Conservation (phyloP, 2,797 vertebrate species). For the Eulemur rubriventer region DNA sequence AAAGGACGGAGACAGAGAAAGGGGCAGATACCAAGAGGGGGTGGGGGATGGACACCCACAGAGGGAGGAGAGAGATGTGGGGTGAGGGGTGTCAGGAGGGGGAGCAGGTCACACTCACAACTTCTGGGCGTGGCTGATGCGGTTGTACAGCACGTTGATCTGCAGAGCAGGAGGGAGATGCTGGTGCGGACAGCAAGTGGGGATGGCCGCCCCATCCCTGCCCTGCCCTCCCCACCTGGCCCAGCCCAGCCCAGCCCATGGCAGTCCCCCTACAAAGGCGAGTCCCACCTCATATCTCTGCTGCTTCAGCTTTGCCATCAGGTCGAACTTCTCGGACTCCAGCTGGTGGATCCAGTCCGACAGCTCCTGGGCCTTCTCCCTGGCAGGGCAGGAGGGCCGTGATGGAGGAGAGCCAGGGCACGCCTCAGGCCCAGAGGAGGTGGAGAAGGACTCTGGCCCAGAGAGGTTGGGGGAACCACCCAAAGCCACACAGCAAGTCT, state of each 20-base stretch:
- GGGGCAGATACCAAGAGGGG: background rate
- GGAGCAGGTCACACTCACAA: conserved; percentile 88
- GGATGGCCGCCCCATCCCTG: rapidly evolving
- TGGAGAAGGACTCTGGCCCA: background rate
- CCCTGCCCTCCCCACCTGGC: background rate
- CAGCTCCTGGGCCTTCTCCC: conserved; percentile 89
- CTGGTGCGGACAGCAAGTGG: rapidly evolving
- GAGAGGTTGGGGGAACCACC: background rate
- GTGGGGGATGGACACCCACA: too few relatives aligned
- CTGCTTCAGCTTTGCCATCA: conserved; percentile 89
- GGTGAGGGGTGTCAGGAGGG: background rate
- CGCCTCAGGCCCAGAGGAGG: rapidly evolving
- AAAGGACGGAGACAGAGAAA: background rate
- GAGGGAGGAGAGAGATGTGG: background rate
- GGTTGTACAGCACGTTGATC: conserved; percentile 93
- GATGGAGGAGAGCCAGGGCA: background rate
- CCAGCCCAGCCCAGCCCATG: background rate
- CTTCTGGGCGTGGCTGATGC: conserved; percentile 94
- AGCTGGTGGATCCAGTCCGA: conserved; percentile 90
- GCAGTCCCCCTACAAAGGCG: rapidly evolving
- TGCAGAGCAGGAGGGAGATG: conserved; percentile 66
- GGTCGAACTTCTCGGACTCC: conserved; percentile 93
- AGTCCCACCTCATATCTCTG: conserved; percentile 91
- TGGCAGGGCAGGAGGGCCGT: conserved; percentile 55
- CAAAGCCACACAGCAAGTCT: background rate